phyloP scores from a whole-genome alignment of 2,888 invertebrate species.

The Brachyptera putata region DNA sequence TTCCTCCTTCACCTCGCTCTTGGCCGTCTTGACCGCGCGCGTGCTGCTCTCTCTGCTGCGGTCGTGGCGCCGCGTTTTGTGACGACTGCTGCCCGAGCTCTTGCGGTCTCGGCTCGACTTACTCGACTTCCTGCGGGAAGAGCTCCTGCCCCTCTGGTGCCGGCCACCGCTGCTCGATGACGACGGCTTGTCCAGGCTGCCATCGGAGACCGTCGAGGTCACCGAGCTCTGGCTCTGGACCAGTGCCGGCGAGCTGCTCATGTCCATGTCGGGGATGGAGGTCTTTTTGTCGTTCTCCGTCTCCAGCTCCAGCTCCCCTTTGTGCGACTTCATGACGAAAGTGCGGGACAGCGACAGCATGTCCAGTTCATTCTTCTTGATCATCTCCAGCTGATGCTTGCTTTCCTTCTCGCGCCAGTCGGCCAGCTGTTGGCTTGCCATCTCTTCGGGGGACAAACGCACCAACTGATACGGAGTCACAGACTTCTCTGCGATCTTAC shows the following conservation, averaged over 20 bases:
- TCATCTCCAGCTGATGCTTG: conserved; percentile 85
- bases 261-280: too few relatives aligned
- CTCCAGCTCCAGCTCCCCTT: too few relatives aligned
- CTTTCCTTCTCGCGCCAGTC: conserved; percentile 91
- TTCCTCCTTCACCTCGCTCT: not conserved
- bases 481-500: conserved; percentile 71
- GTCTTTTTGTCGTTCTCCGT: too few relatives aligned
- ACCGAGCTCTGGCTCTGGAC: too few relatives aligned
- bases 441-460: conserved; percentile 81
- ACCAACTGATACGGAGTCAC: conserved; percentile 81
- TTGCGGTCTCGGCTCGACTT: not conserved
- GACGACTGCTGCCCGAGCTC: conserved; percentile 41
- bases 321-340: conserved; percentile 87
- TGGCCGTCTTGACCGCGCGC: not conserved
- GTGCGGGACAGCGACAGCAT: conserved; percentile 73
- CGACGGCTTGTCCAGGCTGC: too few relatives aligned
- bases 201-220: conserved; percentile 4
- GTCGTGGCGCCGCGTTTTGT: not conserved
- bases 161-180: too few relatives aligned
- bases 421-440: conserved; percentile 91
- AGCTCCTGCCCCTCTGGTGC: too few relatives aligned
- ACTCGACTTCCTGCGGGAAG: not conserved
- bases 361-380: conserved; percentile 84
- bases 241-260: too few relatives aligned
- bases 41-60: too few relatives aligned